Conservation (phyloP, 2,113 vertebrate species). For the Nettapus auritus region DNA sequence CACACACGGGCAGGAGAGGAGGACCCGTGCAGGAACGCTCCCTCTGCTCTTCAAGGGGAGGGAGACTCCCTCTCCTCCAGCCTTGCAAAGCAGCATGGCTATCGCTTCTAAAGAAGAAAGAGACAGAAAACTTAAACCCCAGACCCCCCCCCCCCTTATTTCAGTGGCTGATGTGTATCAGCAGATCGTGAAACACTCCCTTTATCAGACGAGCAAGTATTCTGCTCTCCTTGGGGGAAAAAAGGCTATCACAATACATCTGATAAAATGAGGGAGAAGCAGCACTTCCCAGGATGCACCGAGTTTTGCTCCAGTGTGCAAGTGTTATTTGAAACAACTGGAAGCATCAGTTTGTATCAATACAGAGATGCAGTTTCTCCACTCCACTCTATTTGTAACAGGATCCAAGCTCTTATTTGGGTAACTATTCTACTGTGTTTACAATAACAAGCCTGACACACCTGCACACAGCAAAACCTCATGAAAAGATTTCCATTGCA, state of each 20-base stretch:
- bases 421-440: conserved; percentile 13
- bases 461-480: conserved; percentile 43
- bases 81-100: fast-evolving
- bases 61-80: background rate
- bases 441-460: conserved; percentile 45
- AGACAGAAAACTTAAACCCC: background rate
- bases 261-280: background rate
- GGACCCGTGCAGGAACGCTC: background rate
- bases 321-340: background rate
- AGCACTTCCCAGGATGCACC: background rate
- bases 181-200: background rate
- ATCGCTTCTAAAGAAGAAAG: background rate
- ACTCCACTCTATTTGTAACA: conserved; percentile 5
- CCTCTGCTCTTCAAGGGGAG: background rate
- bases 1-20: fast-evolving
- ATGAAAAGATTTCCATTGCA: conserved; percentile 53
- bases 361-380: background rate
- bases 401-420: background rate
- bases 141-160: background rate
- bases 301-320: background rate
- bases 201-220: background rate
- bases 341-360: background rate
- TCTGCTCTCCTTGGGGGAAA: background rate
- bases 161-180: background rate
- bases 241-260: background rate